Percentiles rank a stretch among this genome's conserved stretches.
phyloP scores from a whole-genome alignment of 2,113 vertebrate species.

The Neomonachus schauinslandi region DNA sequence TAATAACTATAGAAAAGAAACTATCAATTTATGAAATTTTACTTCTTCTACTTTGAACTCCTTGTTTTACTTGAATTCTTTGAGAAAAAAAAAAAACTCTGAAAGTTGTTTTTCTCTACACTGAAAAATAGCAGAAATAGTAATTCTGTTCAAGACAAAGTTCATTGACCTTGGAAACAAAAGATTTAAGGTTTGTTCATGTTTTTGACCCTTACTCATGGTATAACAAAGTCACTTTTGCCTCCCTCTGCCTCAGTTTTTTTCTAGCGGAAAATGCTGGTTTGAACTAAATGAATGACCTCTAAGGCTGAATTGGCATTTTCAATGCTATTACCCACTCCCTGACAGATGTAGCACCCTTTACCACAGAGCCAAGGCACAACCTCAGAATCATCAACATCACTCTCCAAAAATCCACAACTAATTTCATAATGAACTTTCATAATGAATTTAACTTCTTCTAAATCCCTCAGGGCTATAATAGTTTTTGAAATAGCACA shows the following conservation, averaged over 20 bases:
- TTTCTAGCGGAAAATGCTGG: neutral
- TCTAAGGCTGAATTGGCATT: neutral
- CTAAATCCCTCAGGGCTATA: neutral
- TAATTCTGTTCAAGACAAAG: neutral
- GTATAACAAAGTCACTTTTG: neutral
- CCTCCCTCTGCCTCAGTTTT: neutral
- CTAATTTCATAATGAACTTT: neutral
- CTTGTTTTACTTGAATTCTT: neutral
- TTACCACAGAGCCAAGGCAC: neutral
- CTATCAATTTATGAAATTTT: neutral
- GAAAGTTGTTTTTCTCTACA: neutral
- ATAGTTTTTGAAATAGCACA: neutral
- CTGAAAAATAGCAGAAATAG: neutral
- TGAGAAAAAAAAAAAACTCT: neutral
- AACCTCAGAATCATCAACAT: neutral
- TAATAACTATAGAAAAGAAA: neutral
- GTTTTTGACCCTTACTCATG: neutral
- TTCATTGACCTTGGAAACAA: neutral
- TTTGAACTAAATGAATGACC: neutral
- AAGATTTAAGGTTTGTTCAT: neutral
- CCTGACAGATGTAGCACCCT: neutral
- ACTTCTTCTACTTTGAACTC: neutral
- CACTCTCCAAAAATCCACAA: neutral
- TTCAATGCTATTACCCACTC: neutral
- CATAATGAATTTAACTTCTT: neutral